Percentiles rank a stretch among this genome's conserved stretches.
Evolutionary conservation across 2,797 vertebrate species (phyloP).

Genomic region (Hoplostethus atlanticus): DNA sequence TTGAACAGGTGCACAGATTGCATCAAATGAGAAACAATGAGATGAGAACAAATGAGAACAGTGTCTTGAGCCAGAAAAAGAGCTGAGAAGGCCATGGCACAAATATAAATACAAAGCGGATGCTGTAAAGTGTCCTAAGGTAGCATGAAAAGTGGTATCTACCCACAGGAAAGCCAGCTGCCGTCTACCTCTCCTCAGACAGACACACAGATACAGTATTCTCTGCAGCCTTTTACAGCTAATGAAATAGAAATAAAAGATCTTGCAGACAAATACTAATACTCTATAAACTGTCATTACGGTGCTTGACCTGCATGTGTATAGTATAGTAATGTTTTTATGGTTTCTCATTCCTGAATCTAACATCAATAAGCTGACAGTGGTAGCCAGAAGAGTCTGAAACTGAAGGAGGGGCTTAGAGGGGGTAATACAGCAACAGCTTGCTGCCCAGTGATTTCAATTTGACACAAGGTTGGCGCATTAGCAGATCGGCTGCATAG

Average conservation of each 20-base stretch:
- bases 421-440: slow-evolving; percentile 27
- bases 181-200: not conserved
- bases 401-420: slow-evolving; percentile 11
- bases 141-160: not conserved
- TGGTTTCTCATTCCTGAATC: not conserved
- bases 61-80: too few relatives aligned
- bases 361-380: slow-evolving; percentile 4
- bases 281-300: not conserved
- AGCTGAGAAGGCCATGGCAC: not conserved
- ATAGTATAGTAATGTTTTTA: not conserved
- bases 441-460: slow-evolving; percentile 47
- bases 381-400: slow-evolving; percentile 5
- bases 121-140: slow-evolving; percentile 3
- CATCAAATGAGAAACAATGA: too few relatives aligned
- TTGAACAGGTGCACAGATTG: too few relatives aligned
- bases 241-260: not conserved
- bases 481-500: slow-evolving; percentile 41
- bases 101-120: slow-evolving; percentile 3
- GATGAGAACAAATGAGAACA: too few relatives aligned
- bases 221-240: not conserved
- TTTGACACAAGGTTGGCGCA: slow-evolving; percentile 44
- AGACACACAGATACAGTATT: not conserved
- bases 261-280: not conserved
- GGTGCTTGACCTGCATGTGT: not conserved
- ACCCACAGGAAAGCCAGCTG: slow-evolving; percentile 5